phyloP scores from a whole-genome alignment of 2,113 vertebrate genomes.

The Rhinolophus sinicus region DNA sequence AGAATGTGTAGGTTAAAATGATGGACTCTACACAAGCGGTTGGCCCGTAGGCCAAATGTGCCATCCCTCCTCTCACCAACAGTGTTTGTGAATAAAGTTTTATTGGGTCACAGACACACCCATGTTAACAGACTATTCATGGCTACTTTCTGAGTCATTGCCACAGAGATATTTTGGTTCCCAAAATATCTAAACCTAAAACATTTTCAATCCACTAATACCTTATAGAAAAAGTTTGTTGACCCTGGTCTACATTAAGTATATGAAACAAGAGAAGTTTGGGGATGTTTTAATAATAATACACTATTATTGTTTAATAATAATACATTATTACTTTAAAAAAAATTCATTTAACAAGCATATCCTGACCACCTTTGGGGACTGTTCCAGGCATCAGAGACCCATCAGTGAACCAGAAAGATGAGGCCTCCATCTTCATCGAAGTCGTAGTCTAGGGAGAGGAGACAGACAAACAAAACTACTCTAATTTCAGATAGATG shows the following conservation, averaged over 20 bases:
- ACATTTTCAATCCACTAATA: not conserved
- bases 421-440: not conserved
- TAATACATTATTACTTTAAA: too few relatives aligned
- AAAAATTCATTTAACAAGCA: not conserved
- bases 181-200: not conserved
- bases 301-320: too few relatives aligned
- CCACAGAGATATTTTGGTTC: not conserved
- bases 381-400: not conserved
- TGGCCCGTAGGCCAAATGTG: not conserved
- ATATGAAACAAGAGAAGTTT: not conserved
- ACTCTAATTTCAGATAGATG: not conserved
- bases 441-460: not conserved
- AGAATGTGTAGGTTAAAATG: not conserved
- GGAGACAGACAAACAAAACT: not conserved
- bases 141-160: not conserved
- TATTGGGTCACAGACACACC: not conserved
- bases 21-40: not conserved
- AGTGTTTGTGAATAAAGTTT: not conserved
- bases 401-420: not conserved
- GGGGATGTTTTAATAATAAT: not conserved
- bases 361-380: not conserved
- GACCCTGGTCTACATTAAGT: not conserved
- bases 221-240: constrained; percentile 19
- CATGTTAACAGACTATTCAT: not conserved
- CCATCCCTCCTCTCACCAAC: not conserved